A percentile compares a stretch with the other conserved stretches of the same genome.
Evolutionary conservation across 2,888 invertebrate species (phyloP).

Genomic region (Nomada goodeniana): DNA sequence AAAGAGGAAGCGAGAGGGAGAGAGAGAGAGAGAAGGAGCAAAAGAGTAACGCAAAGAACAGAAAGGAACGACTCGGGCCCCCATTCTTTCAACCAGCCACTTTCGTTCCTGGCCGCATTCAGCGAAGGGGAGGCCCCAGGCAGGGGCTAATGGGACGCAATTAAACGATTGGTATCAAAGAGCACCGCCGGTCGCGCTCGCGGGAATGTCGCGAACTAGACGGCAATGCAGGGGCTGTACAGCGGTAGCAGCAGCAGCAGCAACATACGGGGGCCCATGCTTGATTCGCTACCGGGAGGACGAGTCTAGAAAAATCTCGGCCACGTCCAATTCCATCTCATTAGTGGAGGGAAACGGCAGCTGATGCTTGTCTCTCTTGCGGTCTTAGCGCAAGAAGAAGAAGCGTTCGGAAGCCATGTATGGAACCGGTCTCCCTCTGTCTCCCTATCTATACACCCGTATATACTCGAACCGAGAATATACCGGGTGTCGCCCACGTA

Average conservation of each 20-base stretch:
- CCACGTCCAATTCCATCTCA: slow-evolving; percentile 85
- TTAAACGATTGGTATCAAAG: slow-evolving; percentile 84
- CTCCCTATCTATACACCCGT: slow-evolving; percentile 78
- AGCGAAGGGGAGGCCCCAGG: slow-evolving; percentile 71
- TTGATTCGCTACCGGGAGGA: slow-evolving; percentile 67
- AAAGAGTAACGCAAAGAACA: slow-evolving; percentile 41
- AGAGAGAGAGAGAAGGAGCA: slow-evolving; percentile 32
- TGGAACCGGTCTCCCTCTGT: slow-evolving; percentile 83
- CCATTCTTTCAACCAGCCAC: slow-evolving; percentile 65
- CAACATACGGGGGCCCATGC: slow-evolving; percentile 35
- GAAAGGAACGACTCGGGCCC: slow-evolving; percentile 50
- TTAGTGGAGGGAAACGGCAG: slow-evolving; percentile 83
- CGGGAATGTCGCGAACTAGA: slow-evolving; percentile 83
- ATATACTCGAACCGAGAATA: slow-evolving; percentile 72
- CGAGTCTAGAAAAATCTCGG: slow-evolving; percentile 84
- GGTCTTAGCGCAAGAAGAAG: slow-evolving; percentile 82
- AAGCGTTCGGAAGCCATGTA: slow-evolving; percentile 84
- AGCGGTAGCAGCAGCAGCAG: slow-evolving; percentile 13
- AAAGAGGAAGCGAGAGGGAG: slow-evolving; percentile 44
- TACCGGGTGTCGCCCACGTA: slow-evolving; percentile 81
- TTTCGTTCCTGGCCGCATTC: slow-evolving; percentile 75
- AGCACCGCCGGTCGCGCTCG: slow-evolving; percentile 82
- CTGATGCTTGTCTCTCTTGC: slow-evolving; percentile 83
- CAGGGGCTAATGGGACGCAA: slow-evolving; percentile 84
- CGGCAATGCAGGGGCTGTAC: slow-evolving; percentile 63